These are phyloP conservation scores for Peribatodes rhomboidaria DNA, from an alignment of 2,888 invertebrate species.

Conservation along the genomic window DNA sequence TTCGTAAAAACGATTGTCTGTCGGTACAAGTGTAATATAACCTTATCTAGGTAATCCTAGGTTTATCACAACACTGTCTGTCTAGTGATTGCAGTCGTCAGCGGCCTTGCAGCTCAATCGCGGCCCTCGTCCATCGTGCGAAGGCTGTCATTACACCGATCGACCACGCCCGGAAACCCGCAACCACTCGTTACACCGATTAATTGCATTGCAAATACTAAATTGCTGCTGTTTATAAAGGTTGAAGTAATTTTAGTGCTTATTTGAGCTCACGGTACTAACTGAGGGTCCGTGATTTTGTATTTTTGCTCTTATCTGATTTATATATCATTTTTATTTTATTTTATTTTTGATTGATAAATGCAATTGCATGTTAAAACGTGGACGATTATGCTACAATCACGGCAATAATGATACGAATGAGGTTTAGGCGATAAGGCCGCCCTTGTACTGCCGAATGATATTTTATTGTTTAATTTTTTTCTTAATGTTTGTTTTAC, in stretches of 20 bases:
- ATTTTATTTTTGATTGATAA: no score
- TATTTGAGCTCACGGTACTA: neutral
- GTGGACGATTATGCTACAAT: no score
- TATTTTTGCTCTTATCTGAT: neutral
- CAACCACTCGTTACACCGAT: conserved; percentile 13
- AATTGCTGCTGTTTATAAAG: conserved; percentile 24
- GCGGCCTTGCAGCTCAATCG: conserved; percentile 16
- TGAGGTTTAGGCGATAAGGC: no score
- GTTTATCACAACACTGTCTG: neutral
- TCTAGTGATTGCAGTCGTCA: conserved; percentile 5
- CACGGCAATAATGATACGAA: no score
- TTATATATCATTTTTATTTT: neutral
- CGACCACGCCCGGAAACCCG: conserved; percentile 27
- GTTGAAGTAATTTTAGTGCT: conserved; percentile 13
- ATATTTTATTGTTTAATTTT: no score
- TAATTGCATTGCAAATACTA: conserved; percentile 29
- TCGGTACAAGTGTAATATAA: no score
- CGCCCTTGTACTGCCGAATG: no score
- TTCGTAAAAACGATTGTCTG: no score
- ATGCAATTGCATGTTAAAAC: no score
- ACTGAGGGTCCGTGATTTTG: neutral
- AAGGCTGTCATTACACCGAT: conserved; percentile 30
- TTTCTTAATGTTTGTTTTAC: no score
- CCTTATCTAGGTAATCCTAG: no score
- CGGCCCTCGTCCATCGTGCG: neutral